A percentile compares a stretch with the other conserved stretches of the same genome.
These are phyloP conservation scores for Mixornis gularis DNA, from an alignment of 2,113 vertebrate species.

Conservation along the genomic window DNA sequence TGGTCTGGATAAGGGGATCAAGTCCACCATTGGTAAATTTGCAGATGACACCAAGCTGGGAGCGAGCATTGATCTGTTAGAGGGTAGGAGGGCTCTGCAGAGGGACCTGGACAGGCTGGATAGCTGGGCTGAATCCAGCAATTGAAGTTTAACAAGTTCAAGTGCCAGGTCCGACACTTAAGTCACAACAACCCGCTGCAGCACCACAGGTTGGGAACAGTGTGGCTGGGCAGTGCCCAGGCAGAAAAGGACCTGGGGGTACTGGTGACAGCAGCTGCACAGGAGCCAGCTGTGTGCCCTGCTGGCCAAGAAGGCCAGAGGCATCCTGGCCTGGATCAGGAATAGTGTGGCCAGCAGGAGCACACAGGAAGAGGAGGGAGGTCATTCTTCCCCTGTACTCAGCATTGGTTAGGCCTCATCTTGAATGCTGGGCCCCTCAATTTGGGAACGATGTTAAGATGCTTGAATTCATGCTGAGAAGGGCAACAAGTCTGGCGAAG, in stretches of 20 bases:
- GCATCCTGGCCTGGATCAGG: not conserved
- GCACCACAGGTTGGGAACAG: not conserved
- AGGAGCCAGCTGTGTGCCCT: not conserved
- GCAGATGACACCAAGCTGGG: not conserved
- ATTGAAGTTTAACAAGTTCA: not conserved
- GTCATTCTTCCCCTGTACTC: not conserved
- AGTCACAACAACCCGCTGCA: not conserved
- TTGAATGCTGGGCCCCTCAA: not conserved
- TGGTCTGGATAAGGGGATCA: not conserved
- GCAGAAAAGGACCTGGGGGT: too few species aligned
- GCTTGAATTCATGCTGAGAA: not conserved
- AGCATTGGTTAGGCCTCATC: not conserved
- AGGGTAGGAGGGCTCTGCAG: not conserved
- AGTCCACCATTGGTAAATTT: not conserved
- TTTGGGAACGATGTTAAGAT: fast-evolving
- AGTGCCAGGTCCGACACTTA: fast-evolving
- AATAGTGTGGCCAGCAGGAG: not conserved
- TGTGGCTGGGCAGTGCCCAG: not conserved
- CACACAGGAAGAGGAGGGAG: too few species aligned
- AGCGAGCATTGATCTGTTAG: not conserved
- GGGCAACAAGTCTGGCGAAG: not conserved
- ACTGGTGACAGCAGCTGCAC: not conserved
- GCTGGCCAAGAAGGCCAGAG: not conserved
- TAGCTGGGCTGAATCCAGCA: fast-evolving
- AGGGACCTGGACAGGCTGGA: not conserved